Evolutionary conservation across 1,140 invertebrate genomes (phyloP).

Genomic region (Radopholus similis): DNA sequence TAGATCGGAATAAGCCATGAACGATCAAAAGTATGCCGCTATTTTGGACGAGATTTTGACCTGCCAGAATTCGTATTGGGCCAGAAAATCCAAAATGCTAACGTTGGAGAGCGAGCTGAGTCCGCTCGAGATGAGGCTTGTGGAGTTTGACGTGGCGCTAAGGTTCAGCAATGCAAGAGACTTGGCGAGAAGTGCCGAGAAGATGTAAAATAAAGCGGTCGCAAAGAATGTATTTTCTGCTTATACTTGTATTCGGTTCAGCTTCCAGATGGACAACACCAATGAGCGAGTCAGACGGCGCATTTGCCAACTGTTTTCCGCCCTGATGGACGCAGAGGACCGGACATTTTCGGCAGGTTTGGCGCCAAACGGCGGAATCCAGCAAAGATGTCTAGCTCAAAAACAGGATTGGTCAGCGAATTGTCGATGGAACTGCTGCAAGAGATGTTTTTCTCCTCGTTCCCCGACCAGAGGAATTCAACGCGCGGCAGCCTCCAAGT

Average conservation of each 20-base stretch:
- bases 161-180: slow-evolving; percentile 16
- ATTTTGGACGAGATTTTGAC: too few relatives aligned
- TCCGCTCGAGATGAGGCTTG: slow-evolving; percentile 1
- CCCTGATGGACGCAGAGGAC: background rate
- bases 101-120: slow-evolving; percentile 11
- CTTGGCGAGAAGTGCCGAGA: slow-evolving; percentile 2
- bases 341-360: background rate
- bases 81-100: slow-evolving; percentile 14
- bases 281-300: slow-evolving; percentile 10
- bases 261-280: slow-evolving; percentile 11
- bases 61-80: slow-evolving; percentile 21
- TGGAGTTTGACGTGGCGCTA: slow-evolving; percentile 22
- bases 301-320: slow-evolving; percentile 14
- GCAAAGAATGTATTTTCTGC: background rate
- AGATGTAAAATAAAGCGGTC: too few relatives aligned
- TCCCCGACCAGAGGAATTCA: slow-evolving; percentile 12
- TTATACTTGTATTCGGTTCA: background rate
- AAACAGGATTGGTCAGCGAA: slow-evolving; percentile 15
- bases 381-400: background rate
- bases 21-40: too few relatives aligned
- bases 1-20: too few relatives aligned
- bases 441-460: slow-evolving; percentile 25
- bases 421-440: slow-evolving; percentile 7
- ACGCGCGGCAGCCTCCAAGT: slow-evolving; percentile 17
- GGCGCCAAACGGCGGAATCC: background rate